Evolutionary conservation across 2,113 vertebrate genomes (phyloP).

Genomic region (Pholis gunnellus): DNA sequence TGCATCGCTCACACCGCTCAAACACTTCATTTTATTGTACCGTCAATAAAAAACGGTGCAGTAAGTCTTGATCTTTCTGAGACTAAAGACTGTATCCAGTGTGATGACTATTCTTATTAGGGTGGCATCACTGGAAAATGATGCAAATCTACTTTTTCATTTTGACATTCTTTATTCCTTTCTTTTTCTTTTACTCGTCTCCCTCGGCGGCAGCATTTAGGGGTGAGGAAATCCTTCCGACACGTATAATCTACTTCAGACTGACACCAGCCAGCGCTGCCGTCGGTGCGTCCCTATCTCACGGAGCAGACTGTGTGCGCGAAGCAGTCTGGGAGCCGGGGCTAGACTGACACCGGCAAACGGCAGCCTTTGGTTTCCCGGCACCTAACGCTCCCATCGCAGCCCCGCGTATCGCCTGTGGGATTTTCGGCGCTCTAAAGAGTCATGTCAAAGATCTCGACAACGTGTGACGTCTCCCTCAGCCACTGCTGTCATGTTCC

Average conservation of each 20-base stretch:
- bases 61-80: background rate
- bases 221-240: conserved; percentile 47
- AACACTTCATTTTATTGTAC: background rate
- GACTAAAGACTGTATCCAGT: background rate
- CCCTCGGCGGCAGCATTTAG: conserved; percentile 15
- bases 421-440: conserved; percentile 74
- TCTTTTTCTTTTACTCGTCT: background rate
- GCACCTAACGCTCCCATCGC: conserved; percentile 52
- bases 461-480: conserved; percentile 74
- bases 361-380: conserved; percentile 49
- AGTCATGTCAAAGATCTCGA: conserved; percentile 77
- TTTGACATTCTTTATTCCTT: background rate
- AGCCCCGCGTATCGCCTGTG: conserved; percentile 61
- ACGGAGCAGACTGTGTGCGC: conserved; percentile 19
- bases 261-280: conserved; percentile 46
- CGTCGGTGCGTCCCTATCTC: conserved; percentile 46
- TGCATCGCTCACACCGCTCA: background rate
- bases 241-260: conserved; percentile 53
- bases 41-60: background rate
- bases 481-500: conserved; percentile 78
- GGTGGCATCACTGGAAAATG: background rate
- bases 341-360: conserved; percentile 59
- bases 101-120: background rate
- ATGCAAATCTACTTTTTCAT: background rate
- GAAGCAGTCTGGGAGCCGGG: conserved; percentile 47